Evolutionary conservation across 2,113 vertebrate genomes (phyloP).

Genomic region (Phyllopteryx taeniolatus): DNA sequence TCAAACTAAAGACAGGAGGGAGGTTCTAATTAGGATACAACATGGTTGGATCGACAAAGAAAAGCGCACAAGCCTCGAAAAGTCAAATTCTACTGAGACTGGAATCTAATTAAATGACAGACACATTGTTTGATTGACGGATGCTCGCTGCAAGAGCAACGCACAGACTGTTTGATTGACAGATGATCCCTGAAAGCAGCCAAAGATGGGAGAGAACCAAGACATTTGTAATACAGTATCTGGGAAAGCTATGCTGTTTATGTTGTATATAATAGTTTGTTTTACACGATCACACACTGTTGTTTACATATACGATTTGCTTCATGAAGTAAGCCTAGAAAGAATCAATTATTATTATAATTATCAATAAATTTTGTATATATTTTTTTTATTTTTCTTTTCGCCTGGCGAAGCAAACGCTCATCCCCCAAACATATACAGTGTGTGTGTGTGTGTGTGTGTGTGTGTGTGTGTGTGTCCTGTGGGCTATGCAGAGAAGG

Average conservation of each 20-base stretch:
- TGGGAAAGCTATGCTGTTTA: not conserved
- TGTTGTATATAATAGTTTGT: not conserved
- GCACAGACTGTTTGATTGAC: slow-evolving; percentile 32
- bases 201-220: not conserved
- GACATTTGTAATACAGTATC: not conserved
- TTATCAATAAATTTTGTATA: no score
- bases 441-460: not conserved
- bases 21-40: not conserved
- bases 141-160: slow-evolving; percentile 18
- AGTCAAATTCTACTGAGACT: slow-evolving; percentile 1
- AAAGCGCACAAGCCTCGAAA: not conserved
- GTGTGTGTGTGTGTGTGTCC: slow-evolving; percentile 21
- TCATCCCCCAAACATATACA: slow-evolving; percentile 34
- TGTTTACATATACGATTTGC: slow-evolving; percentile 5
- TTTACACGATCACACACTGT: not conserved
- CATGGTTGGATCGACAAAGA: not conserved
- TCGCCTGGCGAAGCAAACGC: slow-evolving; percentile 19
- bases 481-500: slow-evolving; percentile 32
- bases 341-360: not conserved
- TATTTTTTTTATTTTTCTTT: slow-evolving; percentile 2
- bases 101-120: slow-evolving; percentile 2
- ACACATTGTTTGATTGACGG: slow-evolving; percentile 20
- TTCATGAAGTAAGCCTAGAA: not conserved
- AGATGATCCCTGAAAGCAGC: slow-evolving; percentile 9
- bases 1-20: slow-evolving; percentile 9